phyloP scores from a whole-genome alignment of 2,888 invertebrate genomes.

The Bibio marci region DNA sequence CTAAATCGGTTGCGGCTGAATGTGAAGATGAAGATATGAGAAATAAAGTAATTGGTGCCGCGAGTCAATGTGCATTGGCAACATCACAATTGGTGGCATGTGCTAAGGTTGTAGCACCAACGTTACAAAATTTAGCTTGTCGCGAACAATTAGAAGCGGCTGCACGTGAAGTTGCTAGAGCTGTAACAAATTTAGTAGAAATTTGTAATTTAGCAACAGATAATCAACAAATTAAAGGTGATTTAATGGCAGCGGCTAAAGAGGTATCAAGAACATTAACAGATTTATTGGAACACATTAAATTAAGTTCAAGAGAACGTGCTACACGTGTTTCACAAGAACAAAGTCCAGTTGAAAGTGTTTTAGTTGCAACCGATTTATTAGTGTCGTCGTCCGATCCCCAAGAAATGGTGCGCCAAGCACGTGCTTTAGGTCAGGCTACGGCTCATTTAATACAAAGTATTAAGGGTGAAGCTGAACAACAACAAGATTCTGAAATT shows the following conservation, averaged over 20 bases:
- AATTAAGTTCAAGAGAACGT: slow-evolving; percentile 45
- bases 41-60: slow-evolving; percentile 71
- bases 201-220: slow-evolving; percentile 61
- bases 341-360: slow-evolving; percentile 68
- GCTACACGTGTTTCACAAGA: slow-evolving; percentile 54
- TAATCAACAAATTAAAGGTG: slow-evolving; percentile 48
- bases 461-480: slow-evolving; percentile 90
- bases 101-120: slow-evolving; percentile 83
- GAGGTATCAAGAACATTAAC: slow-evolving; percentile 79
- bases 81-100: slow-evolving; percentile 96
- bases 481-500: slow-evolving; percentile 69
- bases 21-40: slow-evolving; percentile 43
- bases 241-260: slow-evolving; percentile 67
- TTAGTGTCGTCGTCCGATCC: slow-evolving; percentile 75
- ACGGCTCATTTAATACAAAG: slow-evolving; percentile 87
- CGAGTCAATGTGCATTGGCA: slow-evolving; percentile 91
- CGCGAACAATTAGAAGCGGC: slow-evolving; percentile 86
- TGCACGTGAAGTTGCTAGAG: slow-evolving; percentile 78
- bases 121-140: slow-evolving; percentile 61
- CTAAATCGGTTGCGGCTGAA: slow-evolving; percentile 89
- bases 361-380: slow-evolving; percentile 76
- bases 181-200: slow-evolving; percentile 75
- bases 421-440: slow-evolving; percentile 78
- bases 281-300: slow-evolving; percentile 78
- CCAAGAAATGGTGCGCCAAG: slow-evolving; percentile 88